Evolutionary conservation across 2,113 vertebrate species (phyloP), one percentile per base, ranked within the genome.

Genomic region (Paraplagusia blochii): DNA sequence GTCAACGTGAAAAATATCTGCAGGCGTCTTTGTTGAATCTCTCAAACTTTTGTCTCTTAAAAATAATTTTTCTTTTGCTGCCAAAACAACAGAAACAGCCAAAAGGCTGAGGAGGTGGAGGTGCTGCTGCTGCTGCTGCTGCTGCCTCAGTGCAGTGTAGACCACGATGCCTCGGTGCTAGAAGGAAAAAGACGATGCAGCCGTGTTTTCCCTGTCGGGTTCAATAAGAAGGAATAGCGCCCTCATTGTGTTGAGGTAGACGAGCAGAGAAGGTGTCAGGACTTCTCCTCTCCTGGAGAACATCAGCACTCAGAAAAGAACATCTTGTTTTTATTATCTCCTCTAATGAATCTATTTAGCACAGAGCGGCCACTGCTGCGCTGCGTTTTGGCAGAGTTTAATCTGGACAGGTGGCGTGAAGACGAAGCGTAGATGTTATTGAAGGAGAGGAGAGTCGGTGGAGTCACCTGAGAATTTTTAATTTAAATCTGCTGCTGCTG

Each of bases 61-160:
- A 86, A 83, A 76, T 79, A 76, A 87, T 86, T 53, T 82, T 85
- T 85, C 4, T 87, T 71, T 72, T 71, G 71, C 55, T 71, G 83
- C 69, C 22, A 29, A 29, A 29, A 29, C 22, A 29, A 29, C 22
- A 29, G 22, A 83, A 86, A 88, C 65, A 77, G 73, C 84, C 77
- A 53, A 75, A 69, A 83, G 72, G 66, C 76, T 79, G 22, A 29
- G 22, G 22, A 29, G 22, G 22, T 4, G 22, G 22, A 29, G 22
- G 22, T 4, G 22, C 3, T 4, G 22, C 3, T 4, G 22, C 3
- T 4, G 22, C 3, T 29, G 22, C 22, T 29, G 22, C 22, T 29
- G 22, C 22, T 29, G 22, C 22, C 22, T 29, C 22, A 29, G 22
- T 29, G 22, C 22, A 6, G 22, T 29, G 84, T 63, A 72, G 69